Conservation (phyloP, 2,888 invertebrate species). For the Isoperla grammatica region DNA sequence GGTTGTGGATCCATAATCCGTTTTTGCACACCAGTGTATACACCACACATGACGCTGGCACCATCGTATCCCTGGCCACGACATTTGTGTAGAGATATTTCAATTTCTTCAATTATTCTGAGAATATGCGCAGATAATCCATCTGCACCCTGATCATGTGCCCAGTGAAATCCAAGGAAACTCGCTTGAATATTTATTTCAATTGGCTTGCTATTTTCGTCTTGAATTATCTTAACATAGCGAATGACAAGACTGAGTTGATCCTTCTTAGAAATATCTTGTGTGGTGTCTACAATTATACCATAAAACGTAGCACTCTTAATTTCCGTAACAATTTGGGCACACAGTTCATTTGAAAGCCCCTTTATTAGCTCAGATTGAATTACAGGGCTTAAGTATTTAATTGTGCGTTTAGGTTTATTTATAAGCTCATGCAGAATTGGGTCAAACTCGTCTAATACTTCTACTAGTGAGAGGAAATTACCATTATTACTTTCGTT, state of each 20-base stretch:
- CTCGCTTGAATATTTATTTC: background rate
- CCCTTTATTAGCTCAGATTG: background rate
- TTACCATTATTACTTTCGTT: constrained; percentile 1
- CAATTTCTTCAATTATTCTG: background rate
- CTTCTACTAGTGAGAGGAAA: constrained; percentile 2
- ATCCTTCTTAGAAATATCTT: constrained; percentile 18
- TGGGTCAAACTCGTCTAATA: background rate
- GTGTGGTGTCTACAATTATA: constrained; percentile 18
- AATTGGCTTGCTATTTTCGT: background rate
- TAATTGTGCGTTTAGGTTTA: background rate
- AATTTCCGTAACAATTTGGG: constrained; percentile 4
- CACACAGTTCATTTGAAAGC: constrained; percentile 1
- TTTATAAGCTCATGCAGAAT: background rate
- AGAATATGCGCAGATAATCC: too few relatives aligned
- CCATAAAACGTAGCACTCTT: background rate
- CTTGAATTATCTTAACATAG: background rate
- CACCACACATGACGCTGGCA: constrained; percentile 37
- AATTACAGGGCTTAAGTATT: background rate
- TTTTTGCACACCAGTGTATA: constrained; percentile 35
- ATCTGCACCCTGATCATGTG: background rate
- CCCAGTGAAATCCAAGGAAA: constrained; percentile 4
- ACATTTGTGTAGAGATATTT: constrained; percentile 1
- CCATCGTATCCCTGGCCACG: constrained; percentile 36
- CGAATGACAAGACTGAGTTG: constrained; percentile 1
- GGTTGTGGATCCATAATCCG: constrained; percentile 34